A percentile compares a stretch with the other conserved stretches of the same genome.
Conservation (phyloP, 2,797 vertebrate species). For the Rousettus madagascariensis region DNA sequence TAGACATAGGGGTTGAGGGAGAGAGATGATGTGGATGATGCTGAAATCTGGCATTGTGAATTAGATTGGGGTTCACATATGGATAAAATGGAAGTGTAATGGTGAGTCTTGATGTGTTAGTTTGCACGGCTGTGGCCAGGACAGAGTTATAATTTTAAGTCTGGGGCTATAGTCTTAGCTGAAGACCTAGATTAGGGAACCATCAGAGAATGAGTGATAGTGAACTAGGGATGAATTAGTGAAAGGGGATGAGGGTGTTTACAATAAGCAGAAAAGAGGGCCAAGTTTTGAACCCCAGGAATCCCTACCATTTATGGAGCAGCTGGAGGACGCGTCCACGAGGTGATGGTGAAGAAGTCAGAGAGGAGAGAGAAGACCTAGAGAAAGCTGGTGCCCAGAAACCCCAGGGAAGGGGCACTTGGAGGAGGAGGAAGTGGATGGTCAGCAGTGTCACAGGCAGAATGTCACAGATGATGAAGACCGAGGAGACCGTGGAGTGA, state of each 20-base stretch:
- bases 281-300: not conserved
- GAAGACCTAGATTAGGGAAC: not conserved
- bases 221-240: not conserved
- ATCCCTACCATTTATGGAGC: not conserved
- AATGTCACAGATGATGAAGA: not conserved
- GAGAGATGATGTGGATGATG: not conserved
- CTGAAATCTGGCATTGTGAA: not conserved
- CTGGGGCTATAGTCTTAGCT: not conserved
- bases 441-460: not conserved
- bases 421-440: not conserved
- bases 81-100: not conserved
- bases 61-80: rapidly evolving
- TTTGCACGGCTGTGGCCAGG: not conserved
- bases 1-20: not conserved
- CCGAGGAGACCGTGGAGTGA: not conserved
- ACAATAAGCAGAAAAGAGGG: not conserved
- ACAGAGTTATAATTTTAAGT: not conserved
- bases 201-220: not conserved
- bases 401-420: rapidly evolving
- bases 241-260: not conserved
- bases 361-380: not conserved
- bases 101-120: not conserved
- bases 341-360: not conserved
- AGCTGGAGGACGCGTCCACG: not conserved
- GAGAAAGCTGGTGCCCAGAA: not conserved